A percentile compares a stretch with the other conserved stretches of the same genome.
phyloP scores from a whole-genome alignment of 2,888 invertebrate genomes.

The Eristalis pertinax region DNA sequence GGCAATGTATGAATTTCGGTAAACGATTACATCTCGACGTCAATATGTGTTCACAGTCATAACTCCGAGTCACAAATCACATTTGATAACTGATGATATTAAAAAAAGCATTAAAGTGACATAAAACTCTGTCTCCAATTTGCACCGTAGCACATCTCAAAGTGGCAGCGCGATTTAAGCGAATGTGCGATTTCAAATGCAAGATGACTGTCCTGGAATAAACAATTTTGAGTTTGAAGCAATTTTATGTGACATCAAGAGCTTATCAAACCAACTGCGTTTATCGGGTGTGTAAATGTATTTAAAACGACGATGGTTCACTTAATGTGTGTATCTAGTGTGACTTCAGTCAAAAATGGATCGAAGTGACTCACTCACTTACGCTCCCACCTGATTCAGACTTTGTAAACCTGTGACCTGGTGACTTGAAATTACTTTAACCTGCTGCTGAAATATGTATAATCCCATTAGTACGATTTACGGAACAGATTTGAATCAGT shows the following conservation, averaged over 20 bases:
- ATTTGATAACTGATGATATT: background rate
- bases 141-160: background rate
- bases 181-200: too few relatives aligned
- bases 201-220: background rate
- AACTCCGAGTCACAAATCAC: background rate
- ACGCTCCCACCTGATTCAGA: too few relatives aligned
- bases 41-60: background rate
- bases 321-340: background rate
- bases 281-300: background rate
- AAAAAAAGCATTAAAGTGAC: background rate
- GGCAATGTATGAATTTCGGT: constrained; percentile 1
- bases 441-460: background rate
- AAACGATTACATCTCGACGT: constrained; percentile 7
- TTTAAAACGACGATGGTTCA: background rate
- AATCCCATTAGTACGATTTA: too few relatives aligned
- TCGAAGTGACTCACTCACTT: too few relatives aligned
- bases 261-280: background rate
- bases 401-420: too few relatives aligned
- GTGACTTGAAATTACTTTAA: background rate
- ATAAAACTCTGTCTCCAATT: background rate
- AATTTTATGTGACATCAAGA: background rate
- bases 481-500: background rate
- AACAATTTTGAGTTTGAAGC: background rate
- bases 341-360: background rate
- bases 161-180: background rate